These are phyloP conservation scores for Zaprionus capensis DNA, from an alignment of 1,140 invertebrate species.

Conservation along the genomic window DNA sequence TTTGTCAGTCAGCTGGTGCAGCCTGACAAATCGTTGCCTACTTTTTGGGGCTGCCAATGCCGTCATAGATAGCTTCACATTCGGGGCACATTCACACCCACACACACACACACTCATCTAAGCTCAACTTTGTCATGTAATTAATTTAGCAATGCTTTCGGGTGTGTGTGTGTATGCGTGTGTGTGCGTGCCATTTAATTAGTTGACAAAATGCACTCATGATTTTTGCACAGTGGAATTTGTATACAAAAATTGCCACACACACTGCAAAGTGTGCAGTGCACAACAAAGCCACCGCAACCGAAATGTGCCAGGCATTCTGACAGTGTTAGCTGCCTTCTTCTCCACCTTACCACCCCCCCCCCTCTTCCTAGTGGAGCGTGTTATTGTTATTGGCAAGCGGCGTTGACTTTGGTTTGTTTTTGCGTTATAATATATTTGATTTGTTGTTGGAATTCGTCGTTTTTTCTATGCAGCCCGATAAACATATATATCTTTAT, in stretches of 20 bases:
- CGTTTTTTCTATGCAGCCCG: constrained; percentile 20
- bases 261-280: constrained; percentile 67
- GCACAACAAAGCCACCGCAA: constrained; percentile 79
- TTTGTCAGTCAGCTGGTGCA: constrained; percentile 51
- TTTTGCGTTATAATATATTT: constrained; percentile 81
- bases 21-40: constrained; percentile 58
- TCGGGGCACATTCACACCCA: neutral
- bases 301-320: constrained; percentile 59
- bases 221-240: constrained; percentile 15
- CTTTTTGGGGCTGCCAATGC: constrained; percentile 43
- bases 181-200: constrained; percentile 15
- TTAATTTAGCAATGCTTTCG: constrained; percentile 6
- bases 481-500: constrained; percentile 31
- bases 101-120: neutral
- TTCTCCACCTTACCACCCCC: neutral
- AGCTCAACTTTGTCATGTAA: constrained; percentile 1
- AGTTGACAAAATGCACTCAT: constrained; percentile 21
- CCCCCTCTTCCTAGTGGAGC: neutral
- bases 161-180: neutral
- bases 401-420: constrained; percentile 80
- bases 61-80: neutral
- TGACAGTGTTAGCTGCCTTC: constrained; percentile 13
- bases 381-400: constrained; percentile 74
- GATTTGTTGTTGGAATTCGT: constrained; percentile 76
- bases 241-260: neutral